Evolutionary conservation across 92 coral and sea anemone species (phyloP), one percentile per base, ranked within the genome.

Genomic region (Heliopora coerulea): DNA sequence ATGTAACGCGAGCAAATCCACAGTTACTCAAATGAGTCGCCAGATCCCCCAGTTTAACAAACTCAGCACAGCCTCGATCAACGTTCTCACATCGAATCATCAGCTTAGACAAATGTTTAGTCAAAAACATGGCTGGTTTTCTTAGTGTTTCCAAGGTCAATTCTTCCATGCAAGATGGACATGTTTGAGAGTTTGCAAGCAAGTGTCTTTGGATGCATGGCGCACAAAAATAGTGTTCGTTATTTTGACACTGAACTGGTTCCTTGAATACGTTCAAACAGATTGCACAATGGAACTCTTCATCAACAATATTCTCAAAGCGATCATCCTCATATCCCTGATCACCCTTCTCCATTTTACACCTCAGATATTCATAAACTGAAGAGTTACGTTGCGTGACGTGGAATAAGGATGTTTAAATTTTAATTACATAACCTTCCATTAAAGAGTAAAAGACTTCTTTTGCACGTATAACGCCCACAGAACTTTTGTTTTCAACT

Each of bases 161-260:
- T n/a, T 44, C 27, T 6, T 67, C 59, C 35, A 44, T 33, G 14
- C 74, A 67, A 58, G 48, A 3, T 14, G 74, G 74, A n/a, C 74
- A 67, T 0, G 20, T 15, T 17, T 23, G 23, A 7, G 74, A 67
- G 8, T 6, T 23, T 27, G 11, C 17, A 9, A 67, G 59, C n/a
- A n/a, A n/a, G 48, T 67, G 59, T 1, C 58, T 23, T 1, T 11
- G 11, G 18, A 67, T 67, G 44, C 74, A 67, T 21, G 49, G 7
- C 17, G 49, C 35, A 49, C 74, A 67, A 49, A 67, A 67, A 25
- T 67, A 48, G 41, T 67, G 74, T 37, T 67, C 74, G 26, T 67
- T 67, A 44, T 25, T 35, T 4, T 18, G 12, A 26, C 74, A 67
- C 29, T 67, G 74, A 4, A 27, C 48, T 44, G 74, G 74, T 1